A percentile compares a stretch with the other conserved stretches of the same genome.
Conservation (phyloP, 2,888 invertebrate species). For the Cheilosia grossa region DNA sequence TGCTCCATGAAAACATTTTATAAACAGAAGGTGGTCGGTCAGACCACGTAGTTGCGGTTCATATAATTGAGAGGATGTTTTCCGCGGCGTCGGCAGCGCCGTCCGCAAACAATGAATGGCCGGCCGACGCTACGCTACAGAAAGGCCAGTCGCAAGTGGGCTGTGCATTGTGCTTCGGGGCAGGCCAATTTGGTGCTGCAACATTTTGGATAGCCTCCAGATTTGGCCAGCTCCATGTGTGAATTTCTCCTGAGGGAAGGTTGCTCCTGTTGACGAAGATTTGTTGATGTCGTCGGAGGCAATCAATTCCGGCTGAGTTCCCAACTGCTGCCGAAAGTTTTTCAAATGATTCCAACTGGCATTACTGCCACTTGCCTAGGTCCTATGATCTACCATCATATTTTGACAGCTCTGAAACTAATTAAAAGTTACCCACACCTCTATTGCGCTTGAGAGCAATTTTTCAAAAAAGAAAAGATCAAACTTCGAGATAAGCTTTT, state of each 20-base stretch:
- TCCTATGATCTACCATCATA: not conserved
- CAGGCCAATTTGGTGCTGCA: constrained; percentile 50
- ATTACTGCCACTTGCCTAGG: not conserved
- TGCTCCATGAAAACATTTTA: constrained; percentile 61
- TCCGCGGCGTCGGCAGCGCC: constrained; percentile 41
- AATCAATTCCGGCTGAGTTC: not conserved
- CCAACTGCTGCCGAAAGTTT: not conserved
- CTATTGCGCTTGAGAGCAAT: constrained; percentile 1
- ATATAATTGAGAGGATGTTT: constrained; percentile 73
- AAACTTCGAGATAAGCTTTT: not conserved
- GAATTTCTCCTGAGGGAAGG: constrained; percentile 11
- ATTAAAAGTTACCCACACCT: constrained; percentile 44
- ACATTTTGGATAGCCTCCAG: constrained; percentile 44
- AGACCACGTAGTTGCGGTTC: constrained; percentile 71
- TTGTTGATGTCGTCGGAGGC: not conserved
- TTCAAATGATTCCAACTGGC: not conserved
- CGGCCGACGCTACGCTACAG: not conserved
- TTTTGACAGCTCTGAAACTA: constrained; percentile 20
- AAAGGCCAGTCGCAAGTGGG: not conserved
- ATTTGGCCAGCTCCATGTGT: constrained; percentile 34
- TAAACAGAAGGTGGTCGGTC: constrained; percentile 61
- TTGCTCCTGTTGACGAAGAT: constrained; percentile 5
- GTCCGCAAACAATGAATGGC: constrained; percentile 28
- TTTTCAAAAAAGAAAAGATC: not conserved
- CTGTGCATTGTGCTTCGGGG: constrained; percentile 9